These are phyloP conservation scores for Poecile montanus DNA, from an alignment of 2,797 vertebrate species.

Conservation along the genomic window DNA sequence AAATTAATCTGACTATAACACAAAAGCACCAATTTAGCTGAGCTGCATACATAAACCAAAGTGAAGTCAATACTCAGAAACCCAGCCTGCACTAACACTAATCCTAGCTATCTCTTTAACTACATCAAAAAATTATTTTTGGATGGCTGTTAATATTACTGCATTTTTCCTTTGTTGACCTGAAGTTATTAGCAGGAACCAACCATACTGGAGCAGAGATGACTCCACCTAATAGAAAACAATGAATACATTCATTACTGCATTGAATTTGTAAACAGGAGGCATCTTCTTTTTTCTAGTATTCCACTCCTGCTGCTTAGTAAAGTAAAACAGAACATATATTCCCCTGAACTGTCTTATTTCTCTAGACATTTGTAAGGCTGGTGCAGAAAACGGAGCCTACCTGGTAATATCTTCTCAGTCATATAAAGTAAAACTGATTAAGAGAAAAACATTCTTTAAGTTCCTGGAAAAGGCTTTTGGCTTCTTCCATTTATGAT, in stretches of 20 bases:
- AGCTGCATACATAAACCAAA: not conserved
- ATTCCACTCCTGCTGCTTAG: slow-evolving; percentile 29
- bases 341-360: slow-evolving; percentile 4
- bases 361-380: not conserved
- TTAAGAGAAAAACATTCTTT: slow-evolving; percentile 37
- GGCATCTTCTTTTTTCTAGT: not conserved
- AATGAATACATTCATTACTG: slow-evolving; percentile 4
- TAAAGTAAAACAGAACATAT: slow-evolving; percentile 17
- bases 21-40: not conserved
- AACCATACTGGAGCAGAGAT: not conserved
- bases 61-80: slow-evolving; percentile 4
- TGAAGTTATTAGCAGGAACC: not conserved
- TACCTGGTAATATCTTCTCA: slow-evolving; percentile 33
- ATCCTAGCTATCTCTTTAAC: not conserved
- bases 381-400: slow-evolving; percentile 24
- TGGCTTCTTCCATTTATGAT: slow-evolving; percentile 53
- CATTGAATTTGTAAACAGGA: not conserved
- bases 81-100: not conserved
- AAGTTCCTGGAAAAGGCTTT: slow-evolving; percentile 29
- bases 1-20: slow-evolving; percentile 1
- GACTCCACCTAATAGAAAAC: not conserved
- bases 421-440: slow-evolving; percentile 28
- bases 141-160: not conserved
- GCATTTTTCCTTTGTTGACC: not conserved
- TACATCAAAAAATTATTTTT: not conserved